These are phyloP conservation scores for Virgularia gustaviana DNA, from an alignment of 92 coral and sea anemone genomes.

Conservation along the genomic window DNA sequence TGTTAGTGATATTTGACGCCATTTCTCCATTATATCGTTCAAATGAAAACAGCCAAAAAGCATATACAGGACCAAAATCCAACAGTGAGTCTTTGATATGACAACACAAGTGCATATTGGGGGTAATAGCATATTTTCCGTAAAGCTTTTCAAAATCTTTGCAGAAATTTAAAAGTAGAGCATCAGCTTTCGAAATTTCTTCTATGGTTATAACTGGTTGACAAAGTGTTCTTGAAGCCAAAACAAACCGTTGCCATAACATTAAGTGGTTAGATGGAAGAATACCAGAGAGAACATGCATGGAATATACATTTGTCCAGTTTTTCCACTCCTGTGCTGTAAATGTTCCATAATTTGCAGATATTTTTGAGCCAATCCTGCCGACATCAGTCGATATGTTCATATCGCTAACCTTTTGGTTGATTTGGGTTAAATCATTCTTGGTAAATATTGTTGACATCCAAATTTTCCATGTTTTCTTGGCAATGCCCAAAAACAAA, in stretches of 20 bases:
- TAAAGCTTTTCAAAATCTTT: constrained; percentile 31
- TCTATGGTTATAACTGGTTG: background rate
- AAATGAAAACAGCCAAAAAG: constrained; percentile 60
- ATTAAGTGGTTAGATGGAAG: background rate
- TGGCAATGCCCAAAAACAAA: constrained; percentile 37
- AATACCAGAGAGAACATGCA: constrained; percentile 37
- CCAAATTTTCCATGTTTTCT: constrained; percentile 12
- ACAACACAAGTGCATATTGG: constrained; percentile 59
- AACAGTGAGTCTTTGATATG: constrained; percentile 53
- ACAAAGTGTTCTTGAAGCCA: constrained; percentile 1
- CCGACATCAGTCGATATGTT: constrained; percentile 19
- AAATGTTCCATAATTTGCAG: constrained; percentile 36
- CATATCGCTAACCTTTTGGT: constrained; percentile 13
- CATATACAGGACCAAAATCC: constrained; percentile 60
- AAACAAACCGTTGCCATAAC: background rate
- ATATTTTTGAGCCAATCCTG: constrained; percentile 16
- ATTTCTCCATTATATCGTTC: constrained; percentile 51
- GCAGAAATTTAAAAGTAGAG: constrained; percentile 23
- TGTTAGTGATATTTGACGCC: constrained; percentile 52
- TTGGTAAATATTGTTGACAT: background rate
- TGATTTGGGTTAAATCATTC: background rate
- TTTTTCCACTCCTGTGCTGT: constrained; percentile 44
- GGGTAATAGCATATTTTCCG: constrained; percentile 45
- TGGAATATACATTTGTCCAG: constrained; percentile 28
- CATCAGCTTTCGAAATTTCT: background rate